These are phyloP conservation scores for Felis chaus DNA, from an alignment of 2,113 vertebrate species.

Conservation along the genomic window DNA sequence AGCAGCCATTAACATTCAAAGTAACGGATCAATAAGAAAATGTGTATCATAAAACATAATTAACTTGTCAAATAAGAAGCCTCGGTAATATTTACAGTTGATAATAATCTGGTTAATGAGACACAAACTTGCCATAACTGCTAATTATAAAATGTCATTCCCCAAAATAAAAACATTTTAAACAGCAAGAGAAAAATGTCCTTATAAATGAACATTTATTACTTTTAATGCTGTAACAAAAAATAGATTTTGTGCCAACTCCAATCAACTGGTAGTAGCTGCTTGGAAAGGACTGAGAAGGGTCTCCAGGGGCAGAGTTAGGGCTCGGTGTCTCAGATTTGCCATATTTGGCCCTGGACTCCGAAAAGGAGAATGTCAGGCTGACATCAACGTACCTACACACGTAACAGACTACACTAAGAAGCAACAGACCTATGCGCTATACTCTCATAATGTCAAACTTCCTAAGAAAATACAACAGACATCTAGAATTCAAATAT, in stretches of 20 bases:
- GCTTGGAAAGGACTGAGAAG: background rate
- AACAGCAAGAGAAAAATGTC: slow-evolving; percentile 58
- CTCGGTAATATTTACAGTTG: slow-evolving; percentile 68
- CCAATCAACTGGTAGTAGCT: background rate
- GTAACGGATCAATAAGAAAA: slow-evolving; percentile 61
- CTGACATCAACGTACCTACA: background rate
- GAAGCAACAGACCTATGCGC: background rate
- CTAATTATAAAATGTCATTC: slow-evolving; percentile 76
- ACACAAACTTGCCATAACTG: slow-evolving; percentile 69
- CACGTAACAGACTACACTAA: background rate
- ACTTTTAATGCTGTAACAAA: slow-evolving; percentile 42
- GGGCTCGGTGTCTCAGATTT: background rate
- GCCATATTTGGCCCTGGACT: background rate
- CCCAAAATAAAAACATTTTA: slow-evolving; percentile 58
- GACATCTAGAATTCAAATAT: background rate
- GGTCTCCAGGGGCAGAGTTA: background rate
- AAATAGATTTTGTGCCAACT: slow-evolving; percentile 33
- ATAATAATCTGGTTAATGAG: slow-evolving; percentile 82
- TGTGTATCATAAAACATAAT: slow-evolving; percentile 41
- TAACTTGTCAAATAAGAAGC: slow-evolving; percentile 70
- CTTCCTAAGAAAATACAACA: background rate
- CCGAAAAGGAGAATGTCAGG: background rate
- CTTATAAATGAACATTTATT: slow-evolving; percentile 75
- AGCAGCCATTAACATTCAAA: slow-evolving; percentile 67
- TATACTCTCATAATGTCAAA: background rate